Percentiles rank a stretch among this genome's conserved stretches.
These are phyloP conservation scores for Toxostoma redivivum DNA, from an alignment of 2,113 vertebrate genomes.

Conservation along the genomic window DNA sequence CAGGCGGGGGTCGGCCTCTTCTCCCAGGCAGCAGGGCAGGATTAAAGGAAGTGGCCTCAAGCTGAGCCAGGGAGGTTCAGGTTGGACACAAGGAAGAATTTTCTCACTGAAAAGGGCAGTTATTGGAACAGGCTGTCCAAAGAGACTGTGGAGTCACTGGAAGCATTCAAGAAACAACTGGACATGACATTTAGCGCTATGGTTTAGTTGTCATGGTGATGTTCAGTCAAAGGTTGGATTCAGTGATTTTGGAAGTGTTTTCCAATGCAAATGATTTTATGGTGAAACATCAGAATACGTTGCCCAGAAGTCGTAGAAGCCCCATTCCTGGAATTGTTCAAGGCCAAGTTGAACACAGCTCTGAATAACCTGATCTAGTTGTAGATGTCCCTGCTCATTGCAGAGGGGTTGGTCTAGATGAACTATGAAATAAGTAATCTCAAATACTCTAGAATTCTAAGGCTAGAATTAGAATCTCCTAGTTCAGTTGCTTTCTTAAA, in stretches of 20 bases:
- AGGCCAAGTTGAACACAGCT: not conserved
- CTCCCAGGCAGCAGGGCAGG: not conserved
- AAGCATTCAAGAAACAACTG: too few species aligned
- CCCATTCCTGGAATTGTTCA: not conserved
- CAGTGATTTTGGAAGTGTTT: not conserved
- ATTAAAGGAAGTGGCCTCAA: not conserved
- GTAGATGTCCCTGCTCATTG: not conserved
- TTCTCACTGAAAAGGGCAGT: not conserved
- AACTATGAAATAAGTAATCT: not conserved
- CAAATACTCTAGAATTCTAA: not conserved
- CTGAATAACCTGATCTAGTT: not conserved
- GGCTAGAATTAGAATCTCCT: not conserved
- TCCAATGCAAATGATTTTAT: not conserved
- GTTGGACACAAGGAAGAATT: not conserved
- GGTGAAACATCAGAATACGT: not conserved
- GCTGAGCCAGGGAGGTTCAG: not conserved
- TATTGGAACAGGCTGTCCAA: too few species aligned
- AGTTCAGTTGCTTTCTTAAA: not conserved
- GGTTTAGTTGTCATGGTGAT: too few species aligned
- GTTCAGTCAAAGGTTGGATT: too few species aligned
- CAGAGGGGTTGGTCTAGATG: not conserved
- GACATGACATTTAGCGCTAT: too few species aligned
- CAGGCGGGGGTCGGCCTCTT: not conserved
- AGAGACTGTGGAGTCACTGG: too few species aligned
- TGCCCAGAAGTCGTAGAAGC: rapidly evolving